These are phyloP conservation scores for Seriola rivoliana DNA, from an alignment of 2,113 vertebrate genomes.

Conservation along the genomic window DNA sequence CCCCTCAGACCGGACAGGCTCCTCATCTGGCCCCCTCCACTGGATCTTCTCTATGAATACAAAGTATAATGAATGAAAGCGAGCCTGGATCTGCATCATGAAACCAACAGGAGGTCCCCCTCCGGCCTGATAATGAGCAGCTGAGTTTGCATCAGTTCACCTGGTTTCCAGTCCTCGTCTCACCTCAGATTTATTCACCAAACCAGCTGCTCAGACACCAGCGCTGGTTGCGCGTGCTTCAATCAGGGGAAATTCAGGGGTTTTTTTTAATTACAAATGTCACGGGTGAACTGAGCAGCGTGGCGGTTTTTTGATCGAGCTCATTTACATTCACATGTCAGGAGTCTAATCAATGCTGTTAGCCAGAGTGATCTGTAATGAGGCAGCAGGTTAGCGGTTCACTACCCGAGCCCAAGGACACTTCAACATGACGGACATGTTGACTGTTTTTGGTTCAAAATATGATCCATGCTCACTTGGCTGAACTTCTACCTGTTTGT, in stretches of 20 bases:
- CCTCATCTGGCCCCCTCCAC: constrained; percentile 53
- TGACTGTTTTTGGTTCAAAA: constrained; percentile 6
- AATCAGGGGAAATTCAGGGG: constrained; percentile 32
- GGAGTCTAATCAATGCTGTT: constrained; percentile 32
- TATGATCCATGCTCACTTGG: background rate
- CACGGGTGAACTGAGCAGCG: constrained; percentile 26
- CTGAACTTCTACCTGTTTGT: background rate
- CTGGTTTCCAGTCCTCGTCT: constrained; percentile 49
- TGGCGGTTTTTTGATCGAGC: constrained; percentile 51
- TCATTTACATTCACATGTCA: constrained; percentile 57
- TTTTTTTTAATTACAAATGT: constrained; percentile 62
- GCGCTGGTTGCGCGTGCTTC: constrained; percentile 16
- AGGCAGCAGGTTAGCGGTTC: constrained; percentile 35
- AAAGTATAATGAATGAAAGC: constrained; percentile 53
- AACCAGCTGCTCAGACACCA: constrained; percentile 58
- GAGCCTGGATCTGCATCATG: constrained; percentile 32
- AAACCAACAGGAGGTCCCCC: constrained; percentile 47
- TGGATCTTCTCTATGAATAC: constrained; percentile 59
- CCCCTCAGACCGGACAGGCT: constrained; percentile 62
- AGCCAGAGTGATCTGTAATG: constrained; percentile 45
- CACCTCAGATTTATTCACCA: constrained; percentile 51
- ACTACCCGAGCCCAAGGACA: constrained; percentile 25
- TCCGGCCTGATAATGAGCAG: constrained; percentile 61
- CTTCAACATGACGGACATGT: constrained; percentile 26
- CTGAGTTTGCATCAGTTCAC: constrained; percentile 50